Evolutionary conservation across 2,888 invertebrate species (phyloP).

Genomic region (Ferdinandea cuprea): DNA sequence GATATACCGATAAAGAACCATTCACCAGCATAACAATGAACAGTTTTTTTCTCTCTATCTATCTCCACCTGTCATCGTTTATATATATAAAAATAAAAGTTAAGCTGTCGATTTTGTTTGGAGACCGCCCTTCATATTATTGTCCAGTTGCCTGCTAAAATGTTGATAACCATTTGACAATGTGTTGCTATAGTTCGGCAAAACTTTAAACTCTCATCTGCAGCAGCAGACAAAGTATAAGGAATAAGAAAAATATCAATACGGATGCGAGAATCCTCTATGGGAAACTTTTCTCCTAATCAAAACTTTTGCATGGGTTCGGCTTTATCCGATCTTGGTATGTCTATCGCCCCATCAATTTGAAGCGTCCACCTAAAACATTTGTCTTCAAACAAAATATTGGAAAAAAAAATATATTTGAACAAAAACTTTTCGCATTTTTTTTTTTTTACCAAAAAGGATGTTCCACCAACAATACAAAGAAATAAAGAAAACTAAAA

Average conservation of each 20-base stretch:
- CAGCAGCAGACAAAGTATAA: conserved; percentile 29
- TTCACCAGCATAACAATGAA: conserved; percentile 38
- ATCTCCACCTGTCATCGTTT: conserved; percentile 64
- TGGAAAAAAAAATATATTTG: neutral
- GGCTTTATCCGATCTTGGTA: conserved; percentile 71
- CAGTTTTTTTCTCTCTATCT: conserved; percentile 24
- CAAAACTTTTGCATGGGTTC: conserved; percentile 69
- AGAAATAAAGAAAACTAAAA: conserved; percentile 13
- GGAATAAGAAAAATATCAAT: conserved; percentile 68
- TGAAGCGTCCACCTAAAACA: conserved; percentile 67
- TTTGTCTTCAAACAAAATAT: conserved; percentile 37
- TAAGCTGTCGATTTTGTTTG: conserved; percentile 57
- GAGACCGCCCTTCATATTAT: conserved; percentile 61
- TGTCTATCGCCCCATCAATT: conserved; percentile 73
- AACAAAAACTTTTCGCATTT: conserved; percentile 51
- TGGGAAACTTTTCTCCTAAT: conserved; percentile 71
- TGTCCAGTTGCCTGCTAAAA: conserved; percentile 72
- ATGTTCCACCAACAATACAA: conserved; percentile 19
- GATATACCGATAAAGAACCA: conserved; percentile 18
- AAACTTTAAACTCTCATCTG: conserved; percentile 70
- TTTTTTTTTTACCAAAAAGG: conserved; percentile 26
- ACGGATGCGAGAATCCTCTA: conserved; percentile 55
- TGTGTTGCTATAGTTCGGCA: conserved; percentile 68
- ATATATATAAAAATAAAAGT: conserved; percentile 59
- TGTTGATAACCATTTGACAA: conserved; percentile 74